These are phyloP conservation scores for Phrixothrix hirtus DNA, from an alignment of 2,888 invertebrate species.

Conservation along the genomic window DNA sequence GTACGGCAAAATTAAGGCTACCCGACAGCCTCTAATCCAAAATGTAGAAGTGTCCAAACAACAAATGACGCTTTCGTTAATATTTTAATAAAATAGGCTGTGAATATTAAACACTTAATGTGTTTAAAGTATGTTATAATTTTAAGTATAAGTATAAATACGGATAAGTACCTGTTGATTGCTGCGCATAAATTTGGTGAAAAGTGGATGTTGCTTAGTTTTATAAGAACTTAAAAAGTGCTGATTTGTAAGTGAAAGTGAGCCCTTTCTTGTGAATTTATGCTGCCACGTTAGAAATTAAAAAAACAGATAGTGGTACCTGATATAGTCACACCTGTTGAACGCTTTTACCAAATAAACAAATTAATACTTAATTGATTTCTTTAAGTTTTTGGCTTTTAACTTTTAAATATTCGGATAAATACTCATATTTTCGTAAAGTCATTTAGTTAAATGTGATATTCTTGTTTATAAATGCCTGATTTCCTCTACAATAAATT, in stretches of 20 bases:
- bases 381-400: conserved; percentile 2
- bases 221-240: conserved; percentile 13
- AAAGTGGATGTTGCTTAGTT: conserved; percentile 19
- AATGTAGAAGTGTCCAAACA: conserved; percentile 19
- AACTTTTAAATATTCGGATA: conserved; percentile 1
- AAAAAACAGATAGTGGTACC: conserved; percentile 21
- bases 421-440: conserved; percentile 13
- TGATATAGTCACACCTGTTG: conserved; percentile 13
- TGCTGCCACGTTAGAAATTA: conserved; percentile 25
- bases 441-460: conserved; percentile 21
- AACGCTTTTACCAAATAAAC: conserved; percentile 19
- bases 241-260: conserved; percentile 15
- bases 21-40: conserved; percentile 30
- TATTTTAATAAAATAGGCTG: conserved; percentile 8
- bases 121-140: too few relatives aligned
- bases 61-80: background rate
- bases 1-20: conserved; percentile 36
- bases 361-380: background rate
- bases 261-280: conserved; percentile 8
- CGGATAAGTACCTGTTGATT: conserved; percentile 23
- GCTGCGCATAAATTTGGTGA: conserved; percentile 24
- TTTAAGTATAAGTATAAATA: too few relatives aligned
- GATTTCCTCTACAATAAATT: background rate
- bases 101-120: conserved; percentile 1
- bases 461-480: conserved; percentile 5